Base-by-base conservation (phyloP, 2,888 invertebrate species). In the Drosophila emarginata region DNA sequence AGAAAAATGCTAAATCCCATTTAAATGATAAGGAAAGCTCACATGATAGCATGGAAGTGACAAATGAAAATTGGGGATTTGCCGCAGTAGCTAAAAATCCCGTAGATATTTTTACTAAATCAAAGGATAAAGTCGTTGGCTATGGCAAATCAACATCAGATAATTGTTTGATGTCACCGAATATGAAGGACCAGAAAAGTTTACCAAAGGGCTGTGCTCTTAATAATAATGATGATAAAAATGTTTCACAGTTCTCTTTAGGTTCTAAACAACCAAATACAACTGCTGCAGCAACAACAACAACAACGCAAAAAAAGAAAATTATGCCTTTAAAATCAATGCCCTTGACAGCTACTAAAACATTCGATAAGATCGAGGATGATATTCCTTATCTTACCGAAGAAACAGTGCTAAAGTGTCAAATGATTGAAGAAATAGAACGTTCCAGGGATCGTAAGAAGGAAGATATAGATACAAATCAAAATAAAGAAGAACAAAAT, bases 61-160 rank as follows among this genome's bases (percentile, higher is more conserved):
- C 89, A 39, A 90, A 90, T 58, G 90, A 90, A 64, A 90, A 90
- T 71, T 94, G 94, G 94, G 94, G 94, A 0, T 94, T 94, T 90
- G 94, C 94, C 4, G 94, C 94, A 23, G 94, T 94, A 74, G 94
- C 94, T 21, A 93, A 93, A 78, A 94, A 94, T 75, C 89, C 91
- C 37, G 89, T 91, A 21, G 92, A 92, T 79, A 93, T 93, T 53
- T 91, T 91, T 75, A 84, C 89, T 0, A 87, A 82, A 51, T 73
- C 74, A n/a, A 86, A 83, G 54, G 76, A 84, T 61, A 76, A 76
- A 45, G 14, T 62, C 71, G 80, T 72, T 69, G 83, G 76, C 18
- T 75, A 88, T 85, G 61, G 57, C 12, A 79, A 71, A 50, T 72
- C 73, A 28, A 32, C 59, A 2, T 21, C 45, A 4, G 53, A 64